A percentile compares a stretch with the other conserved stretches of the same genome.
Evolutionary conservation across 2,113 vertebrate genomes (phyloP).

Genomic region (Gambusia holbrooki): DNA sequence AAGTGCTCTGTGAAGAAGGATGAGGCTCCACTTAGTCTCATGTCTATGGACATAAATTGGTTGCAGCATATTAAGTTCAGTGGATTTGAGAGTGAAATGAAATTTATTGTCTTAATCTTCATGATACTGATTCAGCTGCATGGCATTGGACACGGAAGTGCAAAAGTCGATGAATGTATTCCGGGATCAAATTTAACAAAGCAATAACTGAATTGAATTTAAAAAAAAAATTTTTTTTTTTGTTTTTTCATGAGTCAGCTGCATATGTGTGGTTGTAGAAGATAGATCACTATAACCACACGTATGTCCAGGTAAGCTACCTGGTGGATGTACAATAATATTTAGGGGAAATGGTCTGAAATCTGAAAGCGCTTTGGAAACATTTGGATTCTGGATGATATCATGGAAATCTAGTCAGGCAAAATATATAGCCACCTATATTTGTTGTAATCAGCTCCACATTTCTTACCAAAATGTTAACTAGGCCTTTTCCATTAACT

Average conservation of each 20-base stretch:
- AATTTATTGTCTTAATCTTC: background rate
- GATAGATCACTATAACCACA: too few species aligned
- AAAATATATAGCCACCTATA: background rate
- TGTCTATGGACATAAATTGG: too few species aligned
- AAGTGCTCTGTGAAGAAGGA: too few species aligned
- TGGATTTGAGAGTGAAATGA: too few species aligned
- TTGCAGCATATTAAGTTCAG: too few species aligned
- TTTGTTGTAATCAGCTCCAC: background rate
- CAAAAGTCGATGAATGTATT: background rate
- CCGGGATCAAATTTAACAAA: background rate
- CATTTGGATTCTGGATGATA: background rate
- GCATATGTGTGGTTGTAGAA: background rate
- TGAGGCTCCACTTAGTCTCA: too few species aligned
- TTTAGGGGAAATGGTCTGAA: background rate
- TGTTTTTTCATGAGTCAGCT: background rate
- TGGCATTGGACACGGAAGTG: background rate
- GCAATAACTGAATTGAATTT: too few species aligned
- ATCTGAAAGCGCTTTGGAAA: background rate
- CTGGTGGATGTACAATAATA: background rate
- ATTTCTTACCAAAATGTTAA: background rate
- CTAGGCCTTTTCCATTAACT: background rate
- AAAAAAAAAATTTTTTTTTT: too few species aligned
- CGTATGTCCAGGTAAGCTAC: too few species aligned
- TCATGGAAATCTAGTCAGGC: background rate
- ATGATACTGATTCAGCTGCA: background rate